Base-by-base conservation (phyloP, 2,888 invertebrate species). In the Lingula anatina region DNA sequence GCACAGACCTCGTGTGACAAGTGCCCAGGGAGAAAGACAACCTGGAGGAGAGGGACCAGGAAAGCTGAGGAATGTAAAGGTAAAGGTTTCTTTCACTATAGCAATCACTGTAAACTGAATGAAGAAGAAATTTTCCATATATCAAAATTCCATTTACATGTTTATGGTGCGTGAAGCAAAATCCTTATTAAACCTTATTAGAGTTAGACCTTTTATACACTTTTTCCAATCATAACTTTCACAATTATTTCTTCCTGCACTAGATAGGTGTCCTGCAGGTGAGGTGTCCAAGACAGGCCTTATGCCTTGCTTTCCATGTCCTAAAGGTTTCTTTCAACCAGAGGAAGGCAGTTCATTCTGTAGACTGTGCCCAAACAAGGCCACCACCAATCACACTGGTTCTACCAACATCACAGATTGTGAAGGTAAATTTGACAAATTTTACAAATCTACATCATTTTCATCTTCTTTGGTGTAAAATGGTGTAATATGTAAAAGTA, bases 241-340 rank as follows among this genome's bases (percentile, higher is more conserved):
- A n/a, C n/a, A n/a, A n/a, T n/a, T n/a, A n/a, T n/a, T n/a, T n/a
- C n/a, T n/a, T n/a, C n/a, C n/a, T n/a, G n/a, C n/a, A n/a, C n/a
- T 62, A 83, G 84, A 77, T 28, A 66, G 79, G 48, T 86, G 86
- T 62, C 77, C 76, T 12, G 81, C 83, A 1, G 86, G 86, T 4
- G 66, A 73, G 61, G 68, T 77, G 55, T 73, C 80, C 36, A 60
- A 73, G 65, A 77, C 80, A 2, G 83, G 83, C 3, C 68, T 84
- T 25, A 74, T 76, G 58, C 84, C 84, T 1, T 82, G 84, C 60
- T 77, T 78, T 51, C 79, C 81, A 2, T 85, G 85, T 65, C 80
- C 80, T 5, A 60, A 79, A 36, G 75, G 76, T 2, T 74, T 70
- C 40, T 78, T 70, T 56, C 80, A 80, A 53, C 65, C 73, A 3